Conservation (phyloP, 2,888 invertebrate species). For the Priocnemis perturbator region DNA sequence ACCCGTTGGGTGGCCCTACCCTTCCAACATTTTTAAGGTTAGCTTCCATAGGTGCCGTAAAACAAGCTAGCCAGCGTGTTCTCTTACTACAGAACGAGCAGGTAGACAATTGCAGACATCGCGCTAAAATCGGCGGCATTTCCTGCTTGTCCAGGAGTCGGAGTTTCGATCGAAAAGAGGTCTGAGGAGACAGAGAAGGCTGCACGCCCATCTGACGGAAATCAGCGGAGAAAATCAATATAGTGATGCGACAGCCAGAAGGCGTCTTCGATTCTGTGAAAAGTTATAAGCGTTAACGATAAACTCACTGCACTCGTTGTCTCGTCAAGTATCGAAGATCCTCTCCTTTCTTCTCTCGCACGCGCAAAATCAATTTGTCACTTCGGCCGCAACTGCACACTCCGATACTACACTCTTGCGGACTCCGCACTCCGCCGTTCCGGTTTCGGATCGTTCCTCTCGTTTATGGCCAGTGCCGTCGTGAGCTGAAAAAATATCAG, state of each 20-base stretch:
- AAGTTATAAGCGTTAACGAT: too few relatives aligned
- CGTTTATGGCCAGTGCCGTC: conserved; percentile 41
- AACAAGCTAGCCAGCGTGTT: not conserved
- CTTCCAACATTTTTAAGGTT: conserved; percentile 65
- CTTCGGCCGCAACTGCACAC: conserved; percentile 64
- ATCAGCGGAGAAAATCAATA: conserved; percentile 65
- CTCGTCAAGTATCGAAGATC: conserved; percentile 57
- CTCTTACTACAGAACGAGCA: too few relatives aligned
- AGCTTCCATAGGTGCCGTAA: conserved; percentile 42
- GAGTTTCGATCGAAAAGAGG: not conserved
- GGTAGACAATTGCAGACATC: too few relatives aligned
- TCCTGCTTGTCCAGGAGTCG: too few relatives aligned
- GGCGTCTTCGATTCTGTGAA: too few relatives aligned
- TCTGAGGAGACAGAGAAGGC: conserved; percentile 26
- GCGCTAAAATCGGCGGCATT: too few relatives aligned
- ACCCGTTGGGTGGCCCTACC: conserved; percentile 61
- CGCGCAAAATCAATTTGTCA: conserved; percentile 66
- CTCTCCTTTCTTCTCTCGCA: conserved; percentile 42
- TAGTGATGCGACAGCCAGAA: not conserved
- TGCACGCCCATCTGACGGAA: conserved; percentile 67
- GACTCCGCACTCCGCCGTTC: conserved; percentile 64
- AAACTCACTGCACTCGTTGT: conserved; percentile 63
- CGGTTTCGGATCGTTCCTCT: conserved; percentile 59
- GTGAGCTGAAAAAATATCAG: conserved; percentile 31
- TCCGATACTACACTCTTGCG: conserved; percentile 69